Evolutionary conservation across 2,113 vertebrate species (phyloP).

Genomic region (Lontra canadensis): DNA sequence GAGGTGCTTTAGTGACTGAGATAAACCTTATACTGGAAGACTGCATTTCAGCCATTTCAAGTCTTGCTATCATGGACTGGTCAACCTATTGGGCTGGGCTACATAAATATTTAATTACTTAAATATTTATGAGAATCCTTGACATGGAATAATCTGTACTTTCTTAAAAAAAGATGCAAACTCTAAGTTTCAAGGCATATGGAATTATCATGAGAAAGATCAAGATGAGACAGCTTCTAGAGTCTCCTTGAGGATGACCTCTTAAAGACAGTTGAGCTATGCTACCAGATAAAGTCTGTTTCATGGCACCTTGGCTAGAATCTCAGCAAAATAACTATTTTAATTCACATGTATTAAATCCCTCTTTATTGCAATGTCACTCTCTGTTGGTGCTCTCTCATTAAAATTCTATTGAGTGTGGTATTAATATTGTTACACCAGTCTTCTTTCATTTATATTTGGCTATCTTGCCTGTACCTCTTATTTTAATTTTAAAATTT

Average conservation of each 20-base stretch:
- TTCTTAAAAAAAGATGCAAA: background rate
- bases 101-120: background rate
- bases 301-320: background rate
- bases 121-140: background rate
- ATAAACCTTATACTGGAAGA: constrained; percentile 21
- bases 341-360: background rate
- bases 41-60: constrained; percentile 22
- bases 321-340: background rate
- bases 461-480: background rate
- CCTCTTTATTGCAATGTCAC: background rate
- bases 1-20: constrained; percentile 27
- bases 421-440: background rate
- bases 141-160: background rate
- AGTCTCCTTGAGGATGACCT: background rate
- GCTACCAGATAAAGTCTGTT: background rate
- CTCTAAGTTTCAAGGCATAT: background rate
- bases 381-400: background rate
- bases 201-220: background rate
- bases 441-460: background rate
- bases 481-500: background rate
- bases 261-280: background rate
- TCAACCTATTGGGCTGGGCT: background rate
- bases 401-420: background rate
- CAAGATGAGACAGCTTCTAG: background rate
- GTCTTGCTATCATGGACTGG: background rate